Base-by-base conservation (phyloP, 2,888 invertebrate genomes). In the Drosophila quinaria region DNA sequence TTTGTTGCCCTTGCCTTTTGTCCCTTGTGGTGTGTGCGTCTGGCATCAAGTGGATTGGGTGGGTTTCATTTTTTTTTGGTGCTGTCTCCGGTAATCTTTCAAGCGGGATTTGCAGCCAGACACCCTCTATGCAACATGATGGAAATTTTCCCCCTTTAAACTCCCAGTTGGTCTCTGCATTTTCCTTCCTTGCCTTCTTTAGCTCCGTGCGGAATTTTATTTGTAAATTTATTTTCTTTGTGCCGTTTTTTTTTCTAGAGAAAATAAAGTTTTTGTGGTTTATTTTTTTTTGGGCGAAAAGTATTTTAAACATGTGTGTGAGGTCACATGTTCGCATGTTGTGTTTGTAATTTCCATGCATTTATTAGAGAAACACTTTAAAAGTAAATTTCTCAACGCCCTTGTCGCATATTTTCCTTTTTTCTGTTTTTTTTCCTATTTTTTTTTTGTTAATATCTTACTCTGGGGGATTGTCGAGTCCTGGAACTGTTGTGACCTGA, bases 101-200 rank as follows among this genome's bases (percentile, higher is more conserved):
- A 91, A 89, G 80, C 74, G 86, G 91, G 91, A 91, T 91, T 91
- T 91, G 70, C 91, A 89, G 81, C 78, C 80, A 84, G 81, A 89
- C 91, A 91, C 91, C 83, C 86, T 77, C 64, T 56, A 44, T 22
- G 61, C 65, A 52, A 41, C 51, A 61, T 68, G 70, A 69, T 72
- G 70, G 78, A 78, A 69, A 81, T 77, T 63, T 54, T 37, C 33
- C 29, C 29, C 29, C 29, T 29, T 8, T n/a, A n/a, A 29, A 29
- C 29, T 29, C 29, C 29, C 29, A 29, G 29, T 37, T 11, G 35
- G 13, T 61, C 17, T 22, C 50, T 37, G 29, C 47, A 33, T 44
- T n/a, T 6, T 5, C n/a, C 9, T 29, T n/a, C 25, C 25, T 11
- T 37, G n/a, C 35, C 17, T 31, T 10, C 11, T 33, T 17, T 25